A percentile compares a stretch with the other conserved stretches of the same genome.
Evolutionary conservation across 92 coral and sea anemone species (phyloP).

Genomic region (Parazoanthus swiftii): DNA sequence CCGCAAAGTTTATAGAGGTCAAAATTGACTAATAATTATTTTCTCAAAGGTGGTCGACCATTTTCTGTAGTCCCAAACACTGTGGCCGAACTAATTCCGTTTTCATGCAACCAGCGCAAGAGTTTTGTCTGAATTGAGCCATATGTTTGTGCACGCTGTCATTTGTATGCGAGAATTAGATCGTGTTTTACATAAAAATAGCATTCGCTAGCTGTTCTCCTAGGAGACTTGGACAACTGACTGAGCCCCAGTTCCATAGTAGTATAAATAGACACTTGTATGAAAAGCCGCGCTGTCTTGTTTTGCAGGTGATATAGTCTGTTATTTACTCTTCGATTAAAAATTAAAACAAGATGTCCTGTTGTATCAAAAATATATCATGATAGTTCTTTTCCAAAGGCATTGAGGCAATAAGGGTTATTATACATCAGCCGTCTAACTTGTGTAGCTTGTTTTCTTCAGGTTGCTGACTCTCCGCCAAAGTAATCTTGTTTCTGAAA

Average conservation of each 20-base stretch:
- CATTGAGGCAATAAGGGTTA: no score
- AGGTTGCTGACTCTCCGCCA: no score
- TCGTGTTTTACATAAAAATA: constrained; percentile 37
- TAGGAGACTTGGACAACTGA: not conserved
- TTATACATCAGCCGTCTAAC: not conserved
- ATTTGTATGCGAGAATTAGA: constrained; percentile 1
- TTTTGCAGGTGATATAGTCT: not conserved
- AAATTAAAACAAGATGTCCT: not conserved
- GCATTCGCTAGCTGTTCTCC: constrained; percentile 21
- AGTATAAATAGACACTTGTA: not conserved
- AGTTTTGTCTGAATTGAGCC: constrained; percentile 12
- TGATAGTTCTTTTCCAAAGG: not conserved
- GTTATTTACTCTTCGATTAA: not conserved
- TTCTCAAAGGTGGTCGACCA: not conserved
- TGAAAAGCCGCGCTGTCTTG: constrained; percentile 22
- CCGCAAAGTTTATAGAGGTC: not conserved
- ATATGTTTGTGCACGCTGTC: constrained; percentile 48
- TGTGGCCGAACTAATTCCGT: not conserved
- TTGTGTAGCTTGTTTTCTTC: not conserved
- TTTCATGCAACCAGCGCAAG: not conserved
- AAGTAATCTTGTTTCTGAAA: no score
- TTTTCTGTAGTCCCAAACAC: constrained; percentile 5
- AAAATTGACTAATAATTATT: not conserved
- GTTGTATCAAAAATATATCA: not conserved
- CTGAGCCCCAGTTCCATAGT: not conserved